Evolutionary conservation across 2,888 invertebrate genomes (phyloP).

Genomic region (Chrysomela aeneicollis): DNA sequence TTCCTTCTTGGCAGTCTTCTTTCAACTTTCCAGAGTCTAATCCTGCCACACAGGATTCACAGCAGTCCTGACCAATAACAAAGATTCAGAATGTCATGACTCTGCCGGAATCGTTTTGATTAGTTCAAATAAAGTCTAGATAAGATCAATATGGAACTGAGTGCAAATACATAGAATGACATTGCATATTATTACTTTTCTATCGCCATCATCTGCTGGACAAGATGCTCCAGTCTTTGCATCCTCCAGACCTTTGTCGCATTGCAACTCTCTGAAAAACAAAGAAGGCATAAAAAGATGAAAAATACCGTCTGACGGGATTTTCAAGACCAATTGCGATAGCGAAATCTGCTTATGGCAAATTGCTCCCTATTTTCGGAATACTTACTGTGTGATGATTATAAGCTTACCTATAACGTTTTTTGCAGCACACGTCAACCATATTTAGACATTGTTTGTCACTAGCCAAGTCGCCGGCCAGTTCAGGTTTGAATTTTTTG

Average conservation of each 20-base stretch:
- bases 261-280: conserved; percentile 61
- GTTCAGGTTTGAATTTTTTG: conserved; percentile 56
- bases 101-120: too few relatives aligned
- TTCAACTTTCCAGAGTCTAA: conserved; percentile 67
- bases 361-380: neutral
- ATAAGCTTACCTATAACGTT: conserved; percentile 60
- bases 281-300: too few relatives aligned
- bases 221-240: conserved; percentile 59
- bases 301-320: too few relatives aligned
- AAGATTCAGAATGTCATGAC: too few relatives aligned
- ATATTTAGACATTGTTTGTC: conserved; percentile 70
- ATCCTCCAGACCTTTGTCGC: conserved; percentile 63
- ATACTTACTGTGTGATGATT: neutral
- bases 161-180: neutral
- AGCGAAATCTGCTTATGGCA: too few relatives aligned
- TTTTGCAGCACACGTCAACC: conserved; percentile 71
- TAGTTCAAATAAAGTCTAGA: too few relatives aligned
- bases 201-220: conserved; percentile 36
- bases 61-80: conserved; percentile 63
- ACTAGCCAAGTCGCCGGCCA: conserved; percentile 66
- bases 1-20: conserved; percentile 65
- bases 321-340: too few relatives aligned
- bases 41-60: conserved; percentile 71
- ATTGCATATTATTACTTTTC: conserved; percentile 40
- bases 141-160: too few relatives aligned